Conservation (phyloP, 2,888 invertebrate species). For the Aethes cnicana region DNA sequence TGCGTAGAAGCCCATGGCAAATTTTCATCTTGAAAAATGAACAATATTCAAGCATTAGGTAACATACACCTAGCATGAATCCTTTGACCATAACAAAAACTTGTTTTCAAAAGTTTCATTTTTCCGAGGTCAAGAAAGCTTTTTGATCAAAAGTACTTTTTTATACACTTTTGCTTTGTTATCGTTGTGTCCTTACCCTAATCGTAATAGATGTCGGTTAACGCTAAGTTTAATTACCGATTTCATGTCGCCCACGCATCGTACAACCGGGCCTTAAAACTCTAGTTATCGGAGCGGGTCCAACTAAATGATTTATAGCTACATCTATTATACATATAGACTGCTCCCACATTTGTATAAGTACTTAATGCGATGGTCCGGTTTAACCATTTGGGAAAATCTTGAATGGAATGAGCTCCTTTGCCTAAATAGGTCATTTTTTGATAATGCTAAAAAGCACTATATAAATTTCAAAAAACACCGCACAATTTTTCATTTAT, state of each 20-base stretch:
- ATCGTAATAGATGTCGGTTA: conserved; percentile 45
- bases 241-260: conserved; percentile 40
- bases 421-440: too few relatives aligned
- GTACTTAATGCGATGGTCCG: not conserved
- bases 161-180: conserved; percentile 17
- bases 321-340: conserved; percentile 3
- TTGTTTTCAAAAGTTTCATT: too few relatives aligned
- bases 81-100: too few relatives aligned
- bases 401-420: not conserved
- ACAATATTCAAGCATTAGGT: too few relatives aligned
- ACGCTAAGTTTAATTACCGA: conserved; percentile 49
- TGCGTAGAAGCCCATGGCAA: too few relatives aligned
- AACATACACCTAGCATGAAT: too few relatives aligned
- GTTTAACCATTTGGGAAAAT: not conserved
- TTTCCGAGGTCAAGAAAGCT: too few relatives aligned
- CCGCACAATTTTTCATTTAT: too few relatives aligned
- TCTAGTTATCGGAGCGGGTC: conserved; percentile 42
- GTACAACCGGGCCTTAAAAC: conserved; percentile 34
- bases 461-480: not conserved
- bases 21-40: too few relatives aligned
- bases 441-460: too few relatives aligned
- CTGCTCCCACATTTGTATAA: conserved; percentile 10
- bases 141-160: too few relatives aligned
- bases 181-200: conserved; percentile 39
- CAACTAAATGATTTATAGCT: conserved; percentile 42